Conservation (phyloP, 2,113 vertebrate species). For the Pseudopipra pipra region DNA sequence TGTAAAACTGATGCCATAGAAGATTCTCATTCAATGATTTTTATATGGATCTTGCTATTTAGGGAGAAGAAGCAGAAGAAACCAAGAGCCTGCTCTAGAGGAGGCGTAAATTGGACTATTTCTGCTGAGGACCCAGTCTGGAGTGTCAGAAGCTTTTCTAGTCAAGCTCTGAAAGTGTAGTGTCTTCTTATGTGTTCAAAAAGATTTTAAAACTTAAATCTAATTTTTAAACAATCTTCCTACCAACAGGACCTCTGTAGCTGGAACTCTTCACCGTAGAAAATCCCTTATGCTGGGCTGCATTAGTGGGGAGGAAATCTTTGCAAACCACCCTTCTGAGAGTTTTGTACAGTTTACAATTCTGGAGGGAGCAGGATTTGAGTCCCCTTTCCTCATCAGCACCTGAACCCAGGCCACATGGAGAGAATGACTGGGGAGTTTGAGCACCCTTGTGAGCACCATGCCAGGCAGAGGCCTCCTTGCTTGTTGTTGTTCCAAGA, state of each 20-base stretch:
- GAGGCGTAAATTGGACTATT: conserved; percentile 33
- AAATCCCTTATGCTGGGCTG: background rate
- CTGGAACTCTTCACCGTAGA: background rate
- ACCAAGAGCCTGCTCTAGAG: conserved; percentile 11
- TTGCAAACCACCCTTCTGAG: background rate
- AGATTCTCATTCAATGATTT: conserved; percentile 67
- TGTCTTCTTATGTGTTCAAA: conserved; percentile 47
- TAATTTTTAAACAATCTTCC: background rate
- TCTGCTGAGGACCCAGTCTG: conserved; percentile 22
- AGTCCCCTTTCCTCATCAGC: background rate
- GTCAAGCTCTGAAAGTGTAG: conserved; percentile 47
- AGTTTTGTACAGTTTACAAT: background rate
- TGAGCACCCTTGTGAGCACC: background rate
- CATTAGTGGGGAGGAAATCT: background rate
- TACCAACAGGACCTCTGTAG: background rate
- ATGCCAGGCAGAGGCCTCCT: background rate
- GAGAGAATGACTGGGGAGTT: background rate
- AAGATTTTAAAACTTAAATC: background rate
- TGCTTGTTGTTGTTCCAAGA: background rate
- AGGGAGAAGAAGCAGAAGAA: conserved; percentile 50
- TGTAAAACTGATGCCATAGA: conserved; percentile 63
- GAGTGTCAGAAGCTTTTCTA: conserved; percentile 54
- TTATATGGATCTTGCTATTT: conserved; percentile 70
- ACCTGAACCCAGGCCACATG: accelerated
- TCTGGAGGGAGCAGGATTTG: background rate